Percentiles rank a stretch among this genome's conserved stretches.
Evolutionary conservation across 37 sponge, comb jelly and placozoan species (phyloP).

Genomic region (Petrosia ficiformis): DNA sequence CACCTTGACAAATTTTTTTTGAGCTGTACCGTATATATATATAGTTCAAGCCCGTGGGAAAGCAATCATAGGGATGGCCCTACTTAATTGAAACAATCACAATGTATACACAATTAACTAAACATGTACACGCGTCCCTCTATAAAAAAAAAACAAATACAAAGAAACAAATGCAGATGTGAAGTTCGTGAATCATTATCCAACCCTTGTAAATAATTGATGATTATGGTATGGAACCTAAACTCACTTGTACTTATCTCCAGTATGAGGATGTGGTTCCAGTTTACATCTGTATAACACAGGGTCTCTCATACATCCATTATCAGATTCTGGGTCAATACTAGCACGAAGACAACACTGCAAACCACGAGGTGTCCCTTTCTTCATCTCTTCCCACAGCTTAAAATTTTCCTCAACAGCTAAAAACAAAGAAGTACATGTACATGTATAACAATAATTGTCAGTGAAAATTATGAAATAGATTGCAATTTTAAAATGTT

Average conservation of each 20-base stretch:
- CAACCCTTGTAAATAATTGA: too few species aligned
- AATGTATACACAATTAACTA: too few species aligned
- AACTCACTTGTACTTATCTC: slow-evolving; percentile 89
- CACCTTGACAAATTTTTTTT: too few species aligned
- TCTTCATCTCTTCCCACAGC: slow-evolving; percentile 92
- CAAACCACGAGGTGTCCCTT: slow-evolving; percentile 71
- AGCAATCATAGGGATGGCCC: too few species aligned
- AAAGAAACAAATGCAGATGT: background rate
- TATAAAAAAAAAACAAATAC: background rate
- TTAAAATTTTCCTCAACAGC: slow-evolving; percentile 74
- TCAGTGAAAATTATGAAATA: too few species aligned
- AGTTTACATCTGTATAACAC: slow-evolving; percentile 86
- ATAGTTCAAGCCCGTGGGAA: too few species aligned
- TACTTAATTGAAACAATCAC: too few species aligned
- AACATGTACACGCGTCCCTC: too few species aligned
- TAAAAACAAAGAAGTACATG: slow-evolving; percentile 16
- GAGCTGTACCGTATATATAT: too few species aligned
- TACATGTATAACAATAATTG: background rate
- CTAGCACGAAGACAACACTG: slow-evolving; percentile 88
- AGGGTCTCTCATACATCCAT: slow-evolving; percentile 95
- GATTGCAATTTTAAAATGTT: too few species aligned
- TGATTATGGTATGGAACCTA: too few species aligned
- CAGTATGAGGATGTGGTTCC: slow-evolving; percentile 85
- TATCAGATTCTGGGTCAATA: slow-evolving; percentile 85
- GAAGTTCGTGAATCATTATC: too few species aligned